Evolutionary conservation across 30 jellyfish, hydroid and myxozoan species (phyloP).

Genomic region (Catostylus mosaicus): DNA sequence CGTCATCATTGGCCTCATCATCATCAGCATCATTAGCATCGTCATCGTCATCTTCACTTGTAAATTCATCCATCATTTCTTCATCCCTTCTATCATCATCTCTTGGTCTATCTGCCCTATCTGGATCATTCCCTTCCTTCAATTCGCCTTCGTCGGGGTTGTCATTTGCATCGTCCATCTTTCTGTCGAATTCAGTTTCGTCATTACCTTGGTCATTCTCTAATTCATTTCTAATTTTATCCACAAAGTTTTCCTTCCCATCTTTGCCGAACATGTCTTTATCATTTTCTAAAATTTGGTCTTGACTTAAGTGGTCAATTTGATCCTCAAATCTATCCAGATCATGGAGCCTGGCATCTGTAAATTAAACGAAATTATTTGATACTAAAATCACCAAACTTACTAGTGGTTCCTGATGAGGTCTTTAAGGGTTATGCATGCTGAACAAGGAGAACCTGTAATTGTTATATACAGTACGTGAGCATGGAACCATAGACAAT

Average conservation of each 20-base stretch:
- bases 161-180: not conserved
- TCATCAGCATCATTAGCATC: not conserved
- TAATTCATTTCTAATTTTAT: not conserved
- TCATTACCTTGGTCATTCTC: not conserved
- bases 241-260: not conserved
- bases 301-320: not conserved
- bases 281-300: not conserved
- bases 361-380: too few species aligned
- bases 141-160: not conserved
- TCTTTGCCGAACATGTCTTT: not conserved
- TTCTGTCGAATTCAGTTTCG: not conserved
- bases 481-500: too few species aligned
- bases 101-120: not conserved
- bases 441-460: too few species aligned
- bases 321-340: not conserved
- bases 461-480: too few species aligned
- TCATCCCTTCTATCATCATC: not conserved
- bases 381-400: not conserved
- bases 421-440: too few species aligned
- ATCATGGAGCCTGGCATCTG: not conserved
- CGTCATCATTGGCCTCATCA: not conserved
- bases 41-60: not conserved
- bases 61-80: not conserved
- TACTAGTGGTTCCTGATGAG: too few species aligned
- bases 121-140: not conserved